Evolutionary conservation across 53 echinoderm and acorn worm genomes (phyloP).

Genomic region (Echinarachnius parma): DNA sequence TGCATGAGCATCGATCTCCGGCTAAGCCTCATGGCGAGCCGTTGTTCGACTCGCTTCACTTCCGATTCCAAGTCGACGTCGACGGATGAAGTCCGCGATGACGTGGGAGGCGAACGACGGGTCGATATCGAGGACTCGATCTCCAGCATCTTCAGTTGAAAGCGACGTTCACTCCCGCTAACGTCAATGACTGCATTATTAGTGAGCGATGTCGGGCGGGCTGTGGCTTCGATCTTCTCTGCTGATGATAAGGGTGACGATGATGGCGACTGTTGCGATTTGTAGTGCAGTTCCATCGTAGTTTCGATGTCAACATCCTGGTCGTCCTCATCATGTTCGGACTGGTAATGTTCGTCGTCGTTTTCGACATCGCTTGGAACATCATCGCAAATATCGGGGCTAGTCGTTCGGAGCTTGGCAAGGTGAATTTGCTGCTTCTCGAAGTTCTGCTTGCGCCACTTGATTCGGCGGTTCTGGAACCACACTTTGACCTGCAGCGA

Average conservation of each 20-base stretch:
- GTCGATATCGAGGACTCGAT: too few species aligned
- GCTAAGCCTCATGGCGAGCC: slow-evolving; percentile 38
- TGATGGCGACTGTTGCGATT: too few species aligned
- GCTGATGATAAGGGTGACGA: too few species aligned
- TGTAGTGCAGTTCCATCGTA: background rate
- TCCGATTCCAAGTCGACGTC: slow-evolving; percentile 12
- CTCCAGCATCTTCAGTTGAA: too few species aligned
- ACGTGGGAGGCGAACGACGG: too few species aligned
- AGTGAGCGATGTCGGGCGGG: background rate
- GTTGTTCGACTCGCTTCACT: slow-evolving; percentile 37
- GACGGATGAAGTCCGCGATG: background rate
- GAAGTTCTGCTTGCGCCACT: slow-evolving; percentile 86
- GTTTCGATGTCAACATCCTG: background rate
- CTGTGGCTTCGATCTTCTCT: background rate
- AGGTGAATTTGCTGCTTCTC: slow-evolving; percentile 72
- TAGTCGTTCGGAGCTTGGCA: slow-evolving; percentile 69
- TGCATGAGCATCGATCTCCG: slow-evolving; percentile 20
- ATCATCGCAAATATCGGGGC: background rate
- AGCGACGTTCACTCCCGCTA: too few species aligned
- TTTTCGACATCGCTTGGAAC: slow-evolving; percentile 2
- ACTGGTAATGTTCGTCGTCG: background rate
- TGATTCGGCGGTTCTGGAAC: slow-evolving; percentile 94
- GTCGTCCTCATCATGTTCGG: slow-evolving; percentile 5
- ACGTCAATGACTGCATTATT: background rate
- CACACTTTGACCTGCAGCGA: slow-evolving; percentile 83